Evolutionary conservation across 2,113 vertebrate species (phyloP).

Genomic region (Cryptomyrus ogoouensis): DNA sequence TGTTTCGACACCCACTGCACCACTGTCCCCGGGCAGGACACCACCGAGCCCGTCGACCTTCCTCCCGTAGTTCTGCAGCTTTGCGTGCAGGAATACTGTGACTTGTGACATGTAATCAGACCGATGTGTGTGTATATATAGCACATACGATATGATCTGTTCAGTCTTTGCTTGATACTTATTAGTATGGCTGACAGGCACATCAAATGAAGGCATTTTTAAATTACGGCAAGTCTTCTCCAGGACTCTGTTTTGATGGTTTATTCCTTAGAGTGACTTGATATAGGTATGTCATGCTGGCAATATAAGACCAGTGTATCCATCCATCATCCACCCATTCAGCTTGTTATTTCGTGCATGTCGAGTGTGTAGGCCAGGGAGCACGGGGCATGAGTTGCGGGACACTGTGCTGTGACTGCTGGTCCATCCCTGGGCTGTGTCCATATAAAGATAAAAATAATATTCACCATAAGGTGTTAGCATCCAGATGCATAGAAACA

Average conservation of each 20-base stretch:
- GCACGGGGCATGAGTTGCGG: background rate
- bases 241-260: background rate
- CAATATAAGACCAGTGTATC: background rate
- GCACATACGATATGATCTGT: background rate
- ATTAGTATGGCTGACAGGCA: background rate
- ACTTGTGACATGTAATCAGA: background rate
- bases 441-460: background rate
- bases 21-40: background rate
- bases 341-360: background rate
- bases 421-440: background rate
- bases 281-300: background rate
- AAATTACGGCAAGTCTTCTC: background rate
- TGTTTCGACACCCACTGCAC: background rate
- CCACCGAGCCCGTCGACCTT: background rate
- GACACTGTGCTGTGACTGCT: background rate
- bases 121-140: background rate
- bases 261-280: background rate
- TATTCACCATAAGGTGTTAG: background rate
- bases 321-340: background rate
- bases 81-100: background rate
- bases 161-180: background rate
- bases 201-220: background rate
- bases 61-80: background rate
- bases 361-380: background rate
- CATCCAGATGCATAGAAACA: slow-evolving; percentile 37